Evolutionary conservation across 2,113 vertebrate species (phyloP).

Genomic region (Mungos mungo): DNA sequence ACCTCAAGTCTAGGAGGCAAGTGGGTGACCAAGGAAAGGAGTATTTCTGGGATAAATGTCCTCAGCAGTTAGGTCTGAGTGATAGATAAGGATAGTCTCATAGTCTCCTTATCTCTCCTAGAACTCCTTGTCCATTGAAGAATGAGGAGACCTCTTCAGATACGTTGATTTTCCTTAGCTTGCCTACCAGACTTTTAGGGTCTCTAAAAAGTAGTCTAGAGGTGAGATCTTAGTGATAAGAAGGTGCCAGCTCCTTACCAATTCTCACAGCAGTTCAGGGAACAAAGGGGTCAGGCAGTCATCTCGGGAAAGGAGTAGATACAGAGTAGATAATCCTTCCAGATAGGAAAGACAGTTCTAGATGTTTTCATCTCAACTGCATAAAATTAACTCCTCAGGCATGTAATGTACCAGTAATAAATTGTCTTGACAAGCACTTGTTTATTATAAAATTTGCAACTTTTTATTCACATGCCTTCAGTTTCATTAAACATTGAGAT

Average conservation of each 20-base stretch:
- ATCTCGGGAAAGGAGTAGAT: background rate
- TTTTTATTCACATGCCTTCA: constrained; percentile 65
- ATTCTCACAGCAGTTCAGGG: background rate
- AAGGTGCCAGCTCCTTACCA: background rate
- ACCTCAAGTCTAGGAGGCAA: background rate
- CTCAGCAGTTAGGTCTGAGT: background rate
- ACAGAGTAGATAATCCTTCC: background rate
- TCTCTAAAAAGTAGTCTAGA: background rate
- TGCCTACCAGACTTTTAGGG: background rate
- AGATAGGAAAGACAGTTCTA: constrained; percentile 56
- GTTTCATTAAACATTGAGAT: constrained; percentile 74
- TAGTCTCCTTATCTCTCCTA: background rate
- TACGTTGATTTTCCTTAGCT: background rate
- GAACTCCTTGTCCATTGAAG: background rate
- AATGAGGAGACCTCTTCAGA: background rate
- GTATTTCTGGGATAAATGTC: background rate
- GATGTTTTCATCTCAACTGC: constrained; percentile 54
- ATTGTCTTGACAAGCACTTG: constrained; percentile 68
- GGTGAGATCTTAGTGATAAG: background rate
- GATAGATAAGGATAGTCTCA: background rate
- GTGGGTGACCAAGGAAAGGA: background rate
- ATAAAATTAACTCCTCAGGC: constrained; percentile 57
- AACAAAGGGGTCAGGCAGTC: background rate
- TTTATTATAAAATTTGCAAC: constrained; percentile 69
- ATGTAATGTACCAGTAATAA: constrained; percentile 50